Conservation (phyloP, 2,113 vertebrate genomes). For the Lathamus discolor region DNA sequence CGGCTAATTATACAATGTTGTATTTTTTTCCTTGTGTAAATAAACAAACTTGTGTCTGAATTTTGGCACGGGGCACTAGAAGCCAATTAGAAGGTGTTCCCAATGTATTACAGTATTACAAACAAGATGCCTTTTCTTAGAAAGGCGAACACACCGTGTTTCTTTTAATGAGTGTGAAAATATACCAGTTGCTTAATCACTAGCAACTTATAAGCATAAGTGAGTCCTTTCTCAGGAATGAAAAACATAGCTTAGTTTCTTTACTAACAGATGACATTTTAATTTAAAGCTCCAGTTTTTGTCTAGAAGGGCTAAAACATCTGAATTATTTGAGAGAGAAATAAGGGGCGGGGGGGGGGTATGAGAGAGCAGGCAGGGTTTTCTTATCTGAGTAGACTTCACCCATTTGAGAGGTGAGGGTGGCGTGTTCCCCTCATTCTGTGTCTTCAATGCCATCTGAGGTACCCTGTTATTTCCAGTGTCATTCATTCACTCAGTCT, state of each 20-base stretch:
- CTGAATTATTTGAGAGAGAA: conserved; percentile 30
- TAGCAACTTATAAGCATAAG: conserved; percentile 71
- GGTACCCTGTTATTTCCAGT: not conserved
- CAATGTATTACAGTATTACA: conserved; percentile 80
- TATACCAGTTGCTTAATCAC: conserved; percentile 80
- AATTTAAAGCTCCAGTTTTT: conserved; percentile 56
- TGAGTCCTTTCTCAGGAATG: conserved; percentile 66
- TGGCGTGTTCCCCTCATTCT: not conserved
- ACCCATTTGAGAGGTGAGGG: not conserved
- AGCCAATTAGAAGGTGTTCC: conserved; percentile 83
- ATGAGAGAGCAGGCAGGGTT: not conserved
- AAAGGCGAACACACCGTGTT: conserved; percentile 77
- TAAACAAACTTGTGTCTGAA: conserved; percentile 82
- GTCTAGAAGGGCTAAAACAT: conserved; percentile 40
- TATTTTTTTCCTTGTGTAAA: conserved; percentile 80
- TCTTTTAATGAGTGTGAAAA: conserved; percentile 82
- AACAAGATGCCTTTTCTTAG: conserved; percentile 85
- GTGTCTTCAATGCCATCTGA: not conserved
- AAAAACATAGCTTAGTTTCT: conserved; percentile 57
- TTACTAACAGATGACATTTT: conserved; percentile 67
- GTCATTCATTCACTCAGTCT: not conserved
- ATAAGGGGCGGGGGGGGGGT: not conserved
- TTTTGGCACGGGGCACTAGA: conserved; percentile 78
- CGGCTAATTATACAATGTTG: conserved; percentile 80
- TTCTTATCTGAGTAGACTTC: not conserved